These are phyloP conservation scores for Zeus faber DNA, from an alignment of 2,113 vertebrate species.

Conservation along the genomic window DNA sequence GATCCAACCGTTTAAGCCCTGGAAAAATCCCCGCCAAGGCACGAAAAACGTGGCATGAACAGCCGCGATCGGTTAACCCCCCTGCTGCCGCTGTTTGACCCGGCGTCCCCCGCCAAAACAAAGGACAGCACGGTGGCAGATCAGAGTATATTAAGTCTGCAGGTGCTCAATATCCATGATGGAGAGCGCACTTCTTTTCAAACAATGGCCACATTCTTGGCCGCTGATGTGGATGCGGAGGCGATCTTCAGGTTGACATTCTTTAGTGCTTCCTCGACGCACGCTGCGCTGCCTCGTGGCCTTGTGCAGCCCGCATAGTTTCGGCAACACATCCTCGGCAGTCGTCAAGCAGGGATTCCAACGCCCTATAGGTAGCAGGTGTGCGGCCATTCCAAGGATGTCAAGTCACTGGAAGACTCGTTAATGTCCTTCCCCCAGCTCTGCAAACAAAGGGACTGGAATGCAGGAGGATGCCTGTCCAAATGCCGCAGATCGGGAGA, in stretches of 20 bases:
- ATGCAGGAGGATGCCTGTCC: conserved; percentile 73
- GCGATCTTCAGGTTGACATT: conserved; percentile 58
- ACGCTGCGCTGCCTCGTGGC: conserved; percentile 50
- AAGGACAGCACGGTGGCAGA: conserved; percentile 49
- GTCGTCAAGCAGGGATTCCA: conserved; percentile 52
- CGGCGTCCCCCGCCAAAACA: conserved; percentile 51
- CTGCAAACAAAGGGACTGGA: conserved; percentile 75
- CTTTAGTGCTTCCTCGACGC: conserved; percentile 67
- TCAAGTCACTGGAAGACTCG: conserved; percentile 68
- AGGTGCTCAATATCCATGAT: conserved; percentile 73
- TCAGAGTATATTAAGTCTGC: conserved; percentile 67
- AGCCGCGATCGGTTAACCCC: no score
- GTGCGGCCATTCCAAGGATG: conserved; percentile 75
- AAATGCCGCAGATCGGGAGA: conserved; percentile 66
- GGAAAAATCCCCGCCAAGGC: no score
- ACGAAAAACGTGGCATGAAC: no score
- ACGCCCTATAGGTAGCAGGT: conserved; percentile 68
- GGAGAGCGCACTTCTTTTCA: conserved; percentile 40
- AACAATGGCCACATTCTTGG: conserved; percentile 77
- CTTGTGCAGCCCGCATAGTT: conserved; percentile 56
- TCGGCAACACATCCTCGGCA: conserved; percentile 65
- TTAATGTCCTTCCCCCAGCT: conserved; percentile 68
- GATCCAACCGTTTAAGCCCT: no score
- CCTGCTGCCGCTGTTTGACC: no score
- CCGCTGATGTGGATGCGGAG: conserved; percentile 54